Base-by-base conservation (phyloP, 1,140 invertebrate genomes). In the Drosophila novamexicana region DNA sequence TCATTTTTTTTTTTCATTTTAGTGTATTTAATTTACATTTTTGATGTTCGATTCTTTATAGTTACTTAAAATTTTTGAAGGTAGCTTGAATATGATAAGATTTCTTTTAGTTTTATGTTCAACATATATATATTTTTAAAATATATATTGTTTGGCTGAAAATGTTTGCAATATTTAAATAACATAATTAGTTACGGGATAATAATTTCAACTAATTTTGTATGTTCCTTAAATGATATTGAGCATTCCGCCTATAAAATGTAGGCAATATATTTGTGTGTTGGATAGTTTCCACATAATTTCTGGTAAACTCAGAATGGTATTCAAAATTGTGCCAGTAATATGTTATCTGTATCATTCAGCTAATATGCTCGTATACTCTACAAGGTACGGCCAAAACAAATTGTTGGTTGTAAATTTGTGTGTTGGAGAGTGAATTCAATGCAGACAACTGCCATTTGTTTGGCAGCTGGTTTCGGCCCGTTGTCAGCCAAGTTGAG, bases 371-470 rank as follows among this genome's bases (percentile, higher is more conserved):
- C 44, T 32, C 45, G 49, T 29, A 6, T 57, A 12, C 18, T 29
- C 37, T 29, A 32, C 29, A 58, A 58, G 40, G 54, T 57, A 54
- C 34, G 34, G 45, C 53, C 8, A 7, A 52, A 66, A 78, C 79
- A 79, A 88, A 88, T 86, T 77, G 75, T 83, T 79, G 64, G 83
- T 75, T 83, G 81, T 86, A 88, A 79, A 86, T 88, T 79, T 68
- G 39, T 36, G 42, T 59, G 42, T 72, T 14, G 44, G 18, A 53
- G 62, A 44, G 34, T 57, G 53, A 73, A 68, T 68, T 61, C 52
- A 57, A 75, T 61, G 58, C 58, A 70, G 59, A 63, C 58, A 64
- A 64, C 37, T 42, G 72, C 34, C 75, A 70, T 75, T 75, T 77
- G 72, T 70, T 73, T 75, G 67, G 53, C 76, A 79, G 84, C 58